Percentiles rank a stretch among this genome's conserved stretches.
phyloP scores from a whole-genome alignment of 2,888 invertebrate species.

The Sarcophaga subvicina region DNA sequence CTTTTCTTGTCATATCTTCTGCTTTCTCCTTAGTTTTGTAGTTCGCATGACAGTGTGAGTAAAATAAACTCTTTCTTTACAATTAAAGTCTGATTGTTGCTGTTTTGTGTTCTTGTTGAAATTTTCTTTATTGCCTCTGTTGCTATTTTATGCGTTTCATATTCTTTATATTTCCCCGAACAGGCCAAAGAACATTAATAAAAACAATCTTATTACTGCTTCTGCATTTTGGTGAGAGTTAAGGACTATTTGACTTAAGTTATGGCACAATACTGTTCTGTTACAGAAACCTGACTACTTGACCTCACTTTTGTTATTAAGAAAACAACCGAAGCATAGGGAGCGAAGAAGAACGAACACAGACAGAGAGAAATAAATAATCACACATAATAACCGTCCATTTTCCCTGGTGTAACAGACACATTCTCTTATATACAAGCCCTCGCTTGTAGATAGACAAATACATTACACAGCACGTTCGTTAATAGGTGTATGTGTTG shows the following conservation, averaged over 20 bases:
- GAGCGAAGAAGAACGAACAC: conserved; percentile 29
- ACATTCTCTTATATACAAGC: neutral
- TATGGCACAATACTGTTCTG: conserved; percentile 49
- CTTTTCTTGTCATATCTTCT: neutral
- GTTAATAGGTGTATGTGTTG: neutral
- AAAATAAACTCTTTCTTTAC: conserved; percentile 51
- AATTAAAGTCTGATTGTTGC: conserved; percentile 48
- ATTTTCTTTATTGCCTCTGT: conserved; percentile 31
- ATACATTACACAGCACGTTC: neutral
- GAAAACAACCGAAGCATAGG: neutral
- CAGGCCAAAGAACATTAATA: conserved; percentile 40
- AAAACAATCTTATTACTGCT: conserved; percentile 31
- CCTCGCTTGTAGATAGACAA: too few species aligned
- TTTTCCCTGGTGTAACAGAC: conserved; percentile 25
- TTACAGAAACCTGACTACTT: conserved; percentile 58
- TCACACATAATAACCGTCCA: conserved; percentile 55
- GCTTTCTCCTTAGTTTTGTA: neutral
- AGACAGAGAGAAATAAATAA: conserved; percentile 41
- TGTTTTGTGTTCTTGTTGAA: conserved; percentile 4
- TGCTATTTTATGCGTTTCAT: neutral
- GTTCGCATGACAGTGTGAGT: neutral
- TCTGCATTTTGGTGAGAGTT: conserved; percentile 28
- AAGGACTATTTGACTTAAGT: conserved; percentile 38
- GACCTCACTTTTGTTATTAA: conserved; percentile 50
- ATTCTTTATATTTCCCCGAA: conserved; percentile 20